Base-by-base conservation (phyloP, 2,797 vertebrate species). In the Saxicola maurus region DNA sequence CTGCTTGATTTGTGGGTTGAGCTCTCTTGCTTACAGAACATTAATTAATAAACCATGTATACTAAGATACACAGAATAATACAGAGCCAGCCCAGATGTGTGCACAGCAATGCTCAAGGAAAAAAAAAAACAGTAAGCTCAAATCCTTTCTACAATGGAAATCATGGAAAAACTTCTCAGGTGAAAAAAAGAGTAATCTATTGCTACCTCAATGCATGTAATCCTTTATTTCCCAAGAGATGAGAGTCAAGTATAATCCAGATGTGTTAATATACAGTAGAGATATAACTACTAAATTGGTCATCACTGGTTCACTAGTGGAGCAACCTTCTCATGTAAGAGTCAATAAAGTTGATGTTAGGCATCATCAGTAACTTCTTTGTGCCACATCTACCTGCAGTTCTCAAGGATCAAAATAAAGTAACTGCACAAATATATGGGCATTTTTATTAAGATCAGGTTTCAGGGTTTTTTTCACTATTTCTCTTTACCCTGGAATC, bases 391-490 rank as follows among this genome's bases (percentile, higher is more conserved):
- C 19, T 61, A 48, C 19, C 38, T 65, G 35, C 2, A 42, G 15
- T 40, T 65, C 74, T 72, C 66, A 75, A 52, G 27, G 38, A 49
- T 35, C 11, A 69, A 65, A 82, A 59, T 43, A 31, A 76, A 76
- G 37, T 30, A 76, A 43, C 21, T 43, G 9, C 12, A 53, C 14
- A 35, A 56, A 43, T 10, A 24, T 25, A 60, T 1, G 17, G 43
- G 14, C 1, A 27, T 19, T 85, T 68, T 84, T n/a, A 12, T 27
- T 42, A 49, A 75, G 24, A 46, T 25, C 4, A 2, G 9, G 5
- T 19, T 12, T 10, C 17, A 3, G 13, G 4, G 2, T 0, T 1
- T 14, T 68, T 37, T 19, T 9, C 13, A n/a, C 2, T 27, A 25
- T 53, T 71, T 86, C 10, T 61, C 10, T 71, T 35, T 56, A 6